Conservation (phyloP, 2,113 vertebrate species). For the Equus quagga region DNA sequence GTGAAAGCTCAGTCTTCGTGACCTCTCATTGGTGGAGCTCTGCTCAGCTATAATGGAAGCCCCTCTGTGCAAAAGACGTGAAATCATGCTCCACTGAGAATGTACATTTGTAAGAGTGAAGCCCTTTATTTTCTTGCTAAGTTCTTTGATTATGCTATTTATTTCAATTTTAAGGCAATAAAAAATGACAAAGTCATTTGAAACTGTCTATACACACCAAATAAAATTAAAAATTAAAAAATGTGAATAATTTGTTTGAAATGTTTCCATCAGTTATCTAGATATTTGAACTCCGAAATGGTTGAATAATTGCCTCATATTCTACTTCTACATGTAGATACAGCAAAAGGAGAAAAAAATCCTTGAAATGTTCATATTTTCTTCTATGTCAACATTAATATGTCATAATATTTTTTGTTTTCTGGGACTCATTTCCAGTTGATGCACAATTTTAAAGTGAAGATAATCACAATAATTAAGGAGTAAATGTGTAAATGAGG, state of each 20-base stretch:
- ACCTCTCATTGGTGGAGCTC: not conserved
- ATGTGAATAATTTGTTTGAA: conserved; percentile 50
- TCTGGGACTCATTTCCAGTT: conserved; percentile 73
- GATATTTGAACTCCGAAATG: conserved; percentile 46
- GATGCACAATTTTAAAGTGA: conserved; percentile 73
- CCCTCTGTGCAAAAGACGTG: not conserved
- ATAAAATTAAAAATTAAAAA: conserved; percentile 60
- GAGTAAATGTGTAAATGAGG: conserved; percentile 80
- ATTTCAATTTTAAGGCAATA: conserved; percentile 7
- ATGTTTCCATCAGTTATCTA: conserved; percentile 43
- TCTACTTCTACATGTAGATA: conserved; percentile 38
- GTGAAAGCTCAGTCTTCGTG: not conserved
- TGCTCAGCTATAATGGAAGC: not conserved
- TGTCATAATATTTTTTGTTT: conserved; percentile 83
- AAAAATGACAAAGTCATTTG: conserved; percentile 51
- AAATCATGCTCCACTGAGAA: not conserved
- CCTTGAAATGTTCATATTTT: conserved; percentile 74
- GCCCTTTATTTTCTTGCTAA: conserved; percentile 24
- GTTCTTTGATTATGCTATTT: conserved; percentile 1
- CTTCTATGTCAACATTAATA: conserved; percentile 61
- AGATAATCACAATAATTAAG: conserved; percentile 83
- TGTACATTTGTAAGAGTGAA: not conserved
- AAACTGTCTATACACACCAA: conserved; percentile 39
- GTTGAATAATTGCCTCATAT: conserved; percentile 66
- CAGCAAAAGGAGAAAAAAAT: conserved; percentile 46